Percentiles rank a stretch among this genome's conserved stretches.
These are phyloP conservation scores for Drosophila suboccidentalis DNA, from an alignment of 2,888 invertebrate genomes.

Conservation along the genomic window DNA sequence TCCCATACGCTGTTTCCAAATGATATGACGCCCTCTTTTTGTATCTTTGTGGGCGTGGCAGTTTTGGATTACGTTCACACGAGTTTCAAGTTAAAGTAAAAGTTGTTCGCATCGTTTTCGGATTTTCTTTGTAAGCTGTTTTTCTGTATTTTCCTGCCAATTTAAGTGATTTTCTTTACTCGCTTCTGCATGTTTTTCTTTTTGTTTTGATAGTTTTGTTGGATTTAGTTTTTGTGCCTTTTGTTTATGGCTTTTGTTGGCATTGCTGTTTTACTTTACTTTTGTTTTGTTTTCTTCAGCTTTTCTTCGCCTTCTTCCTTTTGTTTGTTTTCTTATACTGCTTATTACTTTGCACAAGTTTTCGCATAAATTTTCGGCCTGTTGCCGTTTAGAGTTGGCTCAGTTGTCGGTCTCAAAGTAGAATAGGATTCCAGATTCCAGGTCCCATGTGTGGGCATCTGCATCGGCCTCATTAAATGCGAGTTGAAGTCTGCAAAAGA, in stretches of 20 bases:
- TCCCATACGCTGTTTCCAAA: slow-evolving; percentile 43
- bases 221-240: slow-evolving; percentile 46
- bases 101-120: slow-evolving; percentile 36
- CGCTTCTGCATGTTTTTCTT: slow-evolving; percentile 9
- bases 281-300: slow-evolving; percentile 36
- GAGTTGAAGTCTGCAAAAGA: slow-evolving; percentile 48
- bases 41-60: slow-evolving; percentile 16
- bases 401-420: slow-evolving; percentile 26
- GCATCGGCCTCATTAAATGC: slow-evolving; percentile 64
- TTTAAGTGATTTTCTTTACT: slow-evolving; percentile 63
- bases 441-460: slow-evolving; percentile 52
- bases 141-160: slow-evolving; percentile 49
- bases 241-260: slow-evolving; percentile 59
- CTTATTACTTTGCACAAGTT: slow-evolving; percentile 73
- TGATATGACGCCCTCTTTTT: slow-evolving; percentile 32
- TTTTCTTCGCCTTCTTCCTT: slow-evolving; percentile 10
- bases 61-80: slow-evolving; percentile 34
- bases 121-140: slow-evolving; percentile 18
- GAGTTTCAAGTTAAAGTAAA: slow-evolving; percentile 16
- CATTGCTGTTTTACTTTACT: slow-evolving; percentile 28
- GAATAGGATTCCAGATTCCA: slow-evolving; percentile 21
- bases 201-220: slow-evolving; percentile 47
- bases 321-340: slow-evolving; percentile 41
- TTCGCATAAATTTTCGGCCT: slow-evolving; percentile 74
- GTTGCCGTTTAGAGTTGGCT: slow-evolving; percentile 73